phyloP scores from a whole-genome alignment of 2,888 invertebrate species.

The Apotomis betuletana region DNA sequence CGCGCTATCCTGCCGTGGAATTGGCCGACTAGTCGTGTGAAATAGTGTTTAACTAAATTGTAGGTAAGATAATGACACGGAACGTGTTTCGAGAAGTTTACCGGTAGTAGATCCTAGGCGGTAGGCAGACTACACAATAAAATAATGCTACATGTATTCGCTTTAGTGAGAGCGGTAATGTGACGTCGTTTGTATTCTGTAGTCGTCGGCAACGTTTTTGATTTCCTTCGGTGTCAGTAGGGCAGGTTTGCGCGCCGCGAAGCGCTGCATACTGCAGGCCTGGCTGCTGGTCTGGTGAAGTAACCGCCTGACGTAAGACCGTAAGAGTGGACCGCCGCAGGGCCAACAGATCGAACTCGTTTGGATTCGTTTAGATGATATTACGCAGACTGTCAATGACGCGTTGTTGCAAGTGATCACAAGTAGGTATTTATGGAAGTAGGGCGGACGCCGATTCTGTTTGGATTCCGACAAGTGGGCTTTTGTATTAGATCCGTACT shows the following conservation, averaged over 20 bases:
- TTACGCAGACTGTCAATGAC: slow-evolving; percentile 55
- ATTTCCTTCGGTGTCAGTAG: slow-evolving; percentile 77
- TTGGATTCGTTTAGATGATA: slow-evolving; percentile 49
- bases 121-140: slow-evolving; percentile 50
- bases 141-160: slow-evolving; percentile 48
- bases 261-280: slow-evolving; percentile 44
- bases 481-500: slow-evolving; percentile 41
- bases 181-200: slow-evolving; percentile 61
- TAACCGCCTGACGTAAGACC: slow-evolving; percentile 54
- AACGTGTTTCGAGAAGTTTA: slow-evolving; percentile 65
- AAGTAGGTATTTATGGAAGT: slow-evolving; percentile 60
- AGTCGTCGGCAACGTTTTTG: slow-evolving; percentile 56
- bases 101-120: slow-evolving; percentile 51
- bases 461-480: slow-evolving; percentile 52
- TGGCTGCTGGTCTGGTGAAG: slow-evolving; percentile 41
- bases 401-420: slow-evolving; percentile 49
- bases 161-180: slow-evolving; percentile 47
- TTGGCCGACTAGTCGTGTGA: slow-evolving; percentile 63
- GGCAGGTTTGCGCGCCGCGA: slow-evolving; percentile 64
- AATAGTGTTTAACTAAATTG: slow-evolving; percentile 52
- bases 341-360: slow-evolving; percentile 43
- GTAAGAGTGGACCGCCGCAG: slow-evolving; percentile 41
- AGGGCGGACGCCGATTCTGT: slow-evolving; percentile 56
- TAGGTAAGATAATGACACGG: slow-evolving; percentile 50
- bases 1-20: slow-evolving; percentile 74